Base-by-base conservation (phyloP, 2,888 invertebrate genomes). In the Cryptocheilus praepositus region DNA sequence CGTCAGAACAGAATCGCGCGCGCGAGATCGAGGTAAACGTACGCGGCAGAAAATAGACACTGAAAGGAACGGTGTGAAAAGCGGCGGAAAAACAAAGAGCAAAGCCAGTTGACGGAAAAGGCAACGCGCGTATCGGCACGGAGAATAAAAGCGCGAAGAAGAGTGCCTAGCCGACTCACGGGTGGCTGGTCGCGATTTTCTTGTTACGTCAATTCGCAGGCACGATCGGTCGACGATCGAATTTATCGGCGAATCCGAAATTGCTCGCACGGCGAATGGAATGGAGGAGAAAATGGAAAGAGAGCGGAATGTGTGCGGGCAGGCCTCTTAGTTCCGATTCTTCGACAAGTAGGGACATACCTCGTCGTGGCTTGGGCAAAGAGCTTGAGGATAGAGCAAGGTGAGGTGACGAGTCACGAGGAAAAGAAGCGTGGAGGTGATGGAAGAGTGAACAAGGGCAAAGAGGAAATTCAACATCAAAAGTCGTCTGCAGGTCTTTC, bases 381-480 rank as follows among this genome's bases (percentile, higher is more conserved):
- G 43, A 43, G 11, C 4, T 28, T 28, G 28, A 28, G 28, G 28
- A 7, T 28, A 28, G 28, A n/a, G 28, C 7, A 36, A 7, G 36
- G 36, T 11, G 18, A 57, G 46, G 54, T 16, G 13, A 36, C 19
- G 53, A 55, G 61, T 55, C 16, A 16, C 51, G 52, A 55, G 56
- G 13, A 55, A 65, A 44, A 44, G n/a, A 28, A 56, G 25, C 52
- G 16, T 7, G 19, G 61, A 36, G 44, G 55, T 54, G 55, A 52
- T 49, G 63, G 62, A n/a, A 56, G 68, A 16, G 28, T 36, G 19
- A n/a, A 36, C 36, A 18, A 11, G 36, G 21, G 16, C 25, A 25
- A 18, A 51, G 43, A 51, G 54, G 72, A 62, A 67, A 77, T 74
- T 68, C 74, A 67, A 78, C 74, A 80, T 80, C 80, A 78, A 80